These are phyloP conservation scores for Chloropsis cyanopogon DNA, from an alignment of 2,113 vertebrate species.

Conservation along the genomic window DNA sequence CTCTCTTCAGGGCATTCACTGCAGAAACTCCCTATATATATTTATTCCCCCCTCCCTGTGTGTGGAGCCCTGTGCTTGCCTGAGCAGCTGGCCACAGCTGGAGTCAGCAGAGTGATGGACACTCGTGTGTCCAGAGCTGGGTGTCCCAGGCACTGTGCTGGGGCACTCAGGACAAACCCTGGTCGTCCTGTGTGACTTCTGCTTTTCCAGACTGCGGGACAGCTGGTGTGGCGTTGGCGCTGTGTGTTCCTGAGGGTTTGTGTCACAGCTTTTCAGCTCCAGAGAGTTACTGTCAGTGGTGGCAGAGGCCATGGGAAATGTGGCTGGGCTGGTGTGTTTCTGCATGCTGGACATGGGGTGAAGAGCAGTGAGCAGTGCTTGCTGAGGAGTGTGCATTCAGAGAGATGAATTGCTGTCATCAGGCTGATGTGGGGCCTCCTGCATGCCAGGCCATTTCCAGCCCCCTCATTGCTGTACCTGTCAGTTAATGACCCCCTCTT, in stretches of 20 bases:
- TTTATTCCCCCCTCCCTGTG: not conserved
- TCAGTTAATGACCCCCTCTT: not conserved
- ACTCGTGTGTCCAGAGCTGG: fast-evolving
- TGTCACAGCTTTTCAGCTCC: not conserved
- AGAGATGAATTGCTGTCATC: not conserved
- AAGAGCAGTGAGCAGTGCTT: not conserved
- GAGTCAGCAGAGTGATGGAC: not conserved
- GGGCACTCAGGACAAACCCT: not conserved
- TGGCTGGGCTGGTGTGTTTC: not conserved
- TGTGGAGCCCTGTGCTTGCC: not conserved
- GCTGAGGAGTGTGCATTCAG: not conserved
- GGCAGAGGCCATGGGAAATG: not conserved
- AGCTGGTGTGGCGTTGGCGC: not conserved
- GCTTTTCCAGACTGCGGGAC: not conserved
- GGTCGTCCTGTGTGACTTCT: not conserved
- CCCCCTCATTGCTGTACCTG: not conserved
- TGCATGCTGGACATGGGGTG: fast-evolving
- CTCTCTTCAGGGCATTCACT: not conserved
- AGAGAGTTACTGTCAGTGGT: not conserved
- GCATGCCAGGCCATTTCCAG: not conserved
- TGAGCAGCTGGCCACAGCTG: not conserved
- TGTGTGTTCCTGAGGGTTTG: not conserved
- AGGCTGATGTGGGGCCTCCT: not conserved
- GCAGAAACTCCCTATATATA: not conserved
- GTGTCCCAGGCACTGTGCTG: not conserved